Conservation (phyloP, 64 coral and sea anemone genomes). For the Actinia equina region DNA sequence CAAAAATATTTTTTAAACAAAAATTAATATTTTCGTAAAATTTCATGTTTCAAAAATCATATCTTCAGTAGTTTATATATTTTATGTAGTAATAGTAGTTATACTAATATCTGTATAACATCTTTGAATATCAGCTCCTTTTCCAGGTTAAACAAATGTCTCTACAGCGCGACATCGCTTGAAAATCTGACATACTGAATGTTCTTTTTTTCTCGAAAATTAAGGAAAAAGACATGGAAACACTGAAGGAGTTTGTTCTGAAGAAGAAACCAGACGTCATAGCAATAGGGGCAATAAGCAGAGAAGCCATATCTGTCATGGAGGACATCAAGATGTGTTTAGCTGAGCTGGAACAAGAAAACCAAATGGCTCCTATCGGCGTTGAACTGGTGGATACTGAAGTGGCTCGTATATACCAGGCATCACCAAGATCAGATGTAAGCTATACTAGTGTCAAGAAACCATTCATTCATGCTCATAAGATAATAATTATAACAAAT, state of each 20-base stretch:
- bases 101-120: no score
- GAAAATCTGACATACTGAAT: no score
- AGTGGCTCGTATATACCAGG: constrained; percentile 80
- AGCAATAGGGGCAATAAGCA: constrained; percentile 68
- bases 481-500: background rate
- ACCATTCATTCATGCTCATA: no score
- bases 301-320: constrained; percentile 57
- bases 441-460: background rate
- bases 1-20: no score
- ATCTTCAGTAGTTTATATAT: no score
- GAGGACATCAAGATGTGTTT: constrained; percentile 97
- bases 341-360: constrained; percentile 88
- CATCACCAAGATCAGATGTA: constrained; percentile 85
- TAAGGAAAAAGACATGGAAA: constrained; percentile 87
- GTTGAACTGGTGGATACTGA: constrained; percentile 87
- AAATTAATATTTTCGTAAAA: no score
- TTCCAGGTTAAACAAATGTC: no score
- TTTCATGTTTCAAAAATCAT: no score
- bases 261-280: constrained; percentile 92
- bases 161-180: no score
- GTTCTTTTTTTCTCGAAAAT: background rate
- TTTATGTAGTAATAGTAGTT: no score
- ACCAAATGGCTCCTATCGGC: constrained; percentile 80
- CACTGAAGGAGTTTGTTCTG: constrained; percentile 87
- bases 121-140: no score